Evolutionary conservation across 2,888 invertebrate genomes (phyloP).

Genomic region (Pandemis cinnamomeana): DNA sequence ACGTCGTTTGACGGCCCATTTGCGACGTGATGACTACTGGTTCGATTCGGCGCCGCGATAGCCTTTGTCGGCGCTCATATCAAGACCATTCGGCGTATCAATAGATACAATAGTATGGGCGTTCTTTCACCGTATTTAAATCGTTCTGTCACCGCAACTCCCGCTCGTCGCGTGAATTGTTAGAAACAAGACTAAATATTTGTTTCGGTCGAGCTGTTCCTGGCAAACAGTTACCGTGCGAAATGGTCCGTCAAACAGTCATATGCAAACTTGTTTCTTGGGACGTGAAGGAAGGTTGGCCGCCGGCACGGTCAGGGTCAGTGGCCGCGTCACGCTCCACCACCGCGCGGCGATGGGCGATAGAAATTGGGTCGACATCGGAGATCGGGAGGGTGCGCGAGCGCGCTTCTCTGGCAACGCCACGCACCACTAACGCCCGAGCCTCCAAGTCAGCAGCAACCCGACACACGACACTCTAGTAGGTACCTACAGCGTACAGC

Average conservation of each 20-base stretch:
- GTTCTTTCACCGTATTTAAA: conserved; percentile 4
- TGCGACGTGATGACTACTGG: conserved; percentile 30
- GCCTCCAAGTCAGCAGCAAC: background rate
- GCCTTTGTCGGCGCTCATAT: conserved; percentile 21
- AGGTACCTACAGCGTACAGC: background rate
- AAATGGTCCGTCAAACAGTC: conserved; percentile 30
- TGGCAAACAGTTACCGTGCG: conserved; percentile 25
- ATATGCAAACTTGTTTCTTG: conserved; percentile 36
- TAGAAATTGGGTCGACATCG: conserved; percentile 42
- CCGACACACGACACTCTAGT: conserved; percentile 1
- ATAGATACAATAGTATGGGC: background rate
- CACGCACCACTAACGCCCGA: conserved; percentile 63
- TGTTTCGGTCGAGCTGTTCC: conserved; percentile 24
- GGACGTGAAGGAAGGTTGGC: conserved; percentile 12
- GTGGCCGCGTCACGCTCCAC: conserved; percentile 47
- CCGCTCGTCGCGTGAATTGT: background rate
- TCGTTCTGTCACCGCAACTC: background rate
- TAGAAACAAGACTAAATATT: conserved; percentile 8
- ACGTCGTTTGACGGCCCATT: conserved; percentile 28
- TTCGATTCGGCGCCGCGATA: conserved; percentile 28
- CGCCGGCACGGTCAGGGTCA: conserved; percentile 45
- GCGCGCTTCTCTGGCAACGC: conserved; percentile 51
- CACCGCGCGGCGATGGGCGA: conserved; percentile 40
- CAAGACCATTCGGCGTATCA: conserved; percentile 5
- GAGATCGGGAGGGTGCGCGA: conserved; percentile 31